Evolutionary conservation across 2,888 invertebrate species (phyloP).

Genomic region (Eugnorisma glareosa): DNA sequence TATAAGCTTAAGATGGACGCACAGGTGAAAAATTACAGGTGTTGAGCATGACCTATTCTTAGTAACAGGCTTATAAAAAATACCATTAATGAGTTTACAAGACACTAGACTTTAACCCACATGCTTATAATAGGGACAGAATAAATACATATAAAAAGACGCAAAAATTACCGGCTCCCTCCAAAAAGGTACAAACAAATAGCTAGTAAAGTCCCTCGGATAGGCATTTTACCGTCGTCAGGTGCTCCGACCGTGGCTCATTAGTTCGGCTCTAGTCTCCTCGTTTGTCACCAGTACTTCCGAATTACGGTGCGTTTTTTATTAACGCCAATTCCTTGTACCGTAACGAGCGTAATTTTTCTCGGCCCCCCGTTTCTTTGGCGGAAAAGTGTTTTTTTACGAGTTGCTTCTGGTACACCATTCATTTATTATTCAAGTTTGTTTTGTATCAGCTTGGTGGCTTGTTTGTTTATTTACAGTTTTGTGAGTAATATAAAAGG

Average conservation of each 20-base stretch:
- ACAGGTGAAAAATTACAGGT: constrained; percentile 48
- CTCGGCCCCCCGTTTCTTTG: constrained; percentile 64
- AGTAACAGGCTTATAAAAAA: constrained; percentile 17
- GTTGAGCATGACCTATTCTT: constrained; percentile 19
- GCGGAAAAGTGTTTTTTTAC: constrained; percentile 71
- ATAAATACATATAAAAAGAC: constrained; percentile 29
- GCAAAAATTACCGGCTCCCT: constrained; percentile 35
- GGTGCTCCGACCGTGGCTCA: constrained; percentile 84
- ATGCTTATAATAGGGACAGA: constrained; percentile 20
- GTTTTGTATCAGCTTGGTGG: constrained; percentile 49
- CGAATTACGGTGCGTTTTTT: constrained; percentile 82
- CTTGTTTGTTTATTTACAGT: constrained; percentile 47
- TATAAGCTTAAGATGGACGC: constrained; percentile 11
- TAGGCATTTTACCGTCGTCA: constrained; percentile 79
- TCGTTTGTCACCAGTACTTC: constrained; percentile 85
- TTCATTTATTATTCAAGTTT: constrained; percentile 72
- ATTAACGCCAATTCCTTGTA: constrained; percentile 87
- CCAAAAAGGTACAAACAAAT: constrained; percentile 72
- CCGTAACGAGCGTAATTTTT: constrained; percentile 86
- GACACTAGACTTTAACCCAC: neutral
- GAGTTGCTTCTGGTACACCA: constrained; percentile 65
- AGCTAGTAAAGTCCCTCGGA: constrained; percentile 69
- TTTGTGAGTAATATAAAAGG: neutral
- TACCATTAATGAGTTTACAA: neutral
- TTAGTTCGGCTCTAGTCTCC: constrained; percentile 81